Evolutionary conservation across 1,140 invertebrate genomes (phyloP).

Genomic region (Scaptodrosophila lebanonensis): DNA sequence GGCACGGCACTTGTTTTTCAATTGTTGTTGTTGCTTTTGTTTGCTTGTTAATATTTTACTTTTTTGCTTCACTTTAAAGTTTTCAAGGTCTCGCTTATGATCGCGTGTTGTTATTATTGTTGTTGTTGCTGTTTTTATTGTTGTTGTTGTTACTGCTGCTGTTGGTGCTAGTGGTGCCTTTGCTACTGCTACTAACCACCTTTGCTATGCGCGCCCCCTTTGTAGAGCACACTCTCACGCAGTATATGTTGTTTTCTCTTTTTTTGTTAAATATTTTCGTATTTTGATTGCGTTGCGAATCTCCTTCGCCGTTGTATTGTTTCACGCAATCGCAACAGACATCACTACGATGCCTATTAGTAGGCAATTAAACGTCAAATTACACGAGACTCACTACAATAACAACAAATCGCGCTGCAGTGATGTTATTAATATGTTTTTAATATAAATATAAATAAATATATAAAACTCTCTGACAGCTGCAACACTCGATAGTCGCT

Average conservation of each 20-base stretch:
- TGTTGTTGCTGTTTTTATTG: constrained; percentile 37
- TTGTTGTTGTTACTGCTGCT: constrained; percentile 33
- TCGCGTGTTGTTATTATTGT: constrained; percentile 30
- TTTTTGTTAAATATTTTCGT: constrained; percentile 19
- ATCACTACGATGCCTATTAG: neutral
- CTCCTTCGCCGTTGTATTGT: constrained; percentile 36
- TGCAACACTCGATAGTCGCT: too few species aligned
- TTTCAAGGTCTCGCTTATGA: constrained; percentile 63
- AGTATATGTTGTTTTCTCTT: constrained; percentile 57
- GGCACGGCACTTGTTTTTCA: neutral
- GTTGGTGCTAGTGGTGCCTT: constrained; percentile 27
- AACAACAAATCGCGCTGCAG: too few species aligned
- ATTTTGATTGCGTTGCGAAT: constrained; percentile 69
- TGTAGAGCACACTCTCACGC: constrained; percentile 24
- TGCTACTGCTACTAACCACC: constrained; percentile 42
- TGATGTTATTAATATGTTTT: constrained; percentile 3
- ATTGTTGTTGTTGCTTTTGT: constrained; percentile 27
- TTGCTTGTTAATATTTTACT: constrained; percentile 49
- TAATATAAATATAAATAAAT: constrained; percentile 8
- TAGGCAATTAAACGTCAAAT: too few species aligned
- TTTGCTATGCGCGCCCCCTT: constrained; percentile 36
- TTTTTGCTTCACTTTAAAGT: constrained; percentile 58
- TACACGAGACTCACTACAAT: too few species aligned
- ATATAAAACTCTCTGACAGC: too few species aligned
- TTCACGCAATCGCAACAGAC: too few species aligned